Evolutionary conservation across 2,888 invertebrate species (phyloP).

Genomic region (Eupithecia dodoneata): DNA sequence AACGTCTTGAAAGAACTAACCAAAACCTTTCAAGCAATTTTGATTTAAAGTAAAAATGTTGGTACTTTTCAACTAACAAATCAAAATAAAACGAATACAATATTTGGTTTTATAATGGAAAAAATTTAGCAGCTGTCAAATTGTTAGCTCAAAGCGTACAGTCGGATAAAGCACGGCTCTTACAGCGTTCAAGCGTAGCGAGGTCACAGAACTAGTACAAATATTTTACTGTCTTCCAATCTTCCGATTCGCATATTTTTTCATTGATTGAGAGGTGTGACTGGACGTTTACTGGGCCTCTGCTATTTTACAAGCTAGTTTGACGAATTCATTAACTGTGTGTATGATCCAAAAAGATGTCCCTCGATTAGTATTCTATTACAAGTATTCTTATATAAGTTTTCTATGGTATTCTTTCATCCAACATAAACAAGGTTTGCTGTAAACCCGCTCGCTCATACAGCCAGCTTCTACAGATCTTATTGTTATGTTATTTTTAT

Average conservation of each 20-base stretch:
- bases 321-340: no score
- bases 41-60: neutral
- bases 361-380: neutral
- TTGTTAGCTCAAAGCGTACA: slow-evolving; percentile 57
- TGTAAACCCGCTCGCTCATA: neutral
- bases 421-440: neutral
- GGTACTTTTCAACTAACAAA: neutral
- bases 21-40: neutral
- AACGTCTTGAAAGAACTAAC: neutral
- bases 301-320: neutral
- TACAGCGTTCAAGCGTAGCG: slow-evolving; percentile 76
- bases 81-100: neutral
- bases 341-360: neutral
- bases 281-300: neutral
- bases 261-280: slow-evolving; percentile 22
- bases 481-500: no score
- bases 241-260: slow-evolving; percentile 35
- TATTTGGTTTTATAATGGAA: slow-evolving; percentile 20
- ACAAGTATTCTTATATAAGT: no score
- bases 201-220: slow-evolving; percentile 80
- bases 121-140: slow-evolving; percentile 52
- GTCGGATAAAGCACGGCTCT: slow-evolving; percentile 69
- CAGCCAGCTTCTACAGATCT: neutral
- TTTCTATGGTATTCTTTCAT: neutral
- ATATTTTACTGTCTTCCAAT: slow-evolving; percentile 57